Conservation (phyloP, 2,888 invertebrate species). For the Antheraea assamensis region DNA sequence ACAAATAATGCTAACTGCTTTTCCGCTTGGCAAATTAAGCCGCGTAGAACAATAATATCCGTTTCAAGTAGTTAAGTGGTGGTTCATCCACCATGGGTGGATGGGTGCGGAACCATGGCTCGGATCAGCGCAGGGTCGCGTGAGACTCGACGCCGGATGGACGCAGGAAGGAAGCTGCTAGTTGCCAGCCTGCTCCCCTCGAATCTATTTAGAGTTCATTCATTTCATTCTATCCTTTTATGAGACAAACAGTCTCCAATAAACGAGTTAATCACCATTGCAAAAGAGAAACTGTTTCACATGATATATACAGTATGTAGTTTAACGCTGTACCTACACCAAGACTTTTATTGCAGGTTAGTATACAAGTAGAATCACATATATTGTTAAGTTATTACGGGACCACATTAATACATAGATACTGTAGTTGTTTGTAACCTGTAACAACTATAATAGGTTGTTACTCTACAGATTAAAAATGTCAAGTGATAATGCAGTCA, state of each 20-base stretch:
- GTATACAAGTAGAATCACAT: not conserved
- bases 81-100: constrained; percentile 45
- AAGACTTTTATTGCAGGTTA: not conserved
- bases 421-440: not conserved
- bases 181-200: constrained; percentile 77
- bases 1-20: not conserved
- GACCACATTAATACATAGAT: not conserved
- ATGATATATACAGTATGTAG: not conserved
- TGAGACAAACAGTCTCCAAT: constrained; percentile 41
- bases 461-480: not conserved
- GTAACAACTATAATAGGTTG: not conserved
- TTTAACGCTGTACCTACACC: not conserved
- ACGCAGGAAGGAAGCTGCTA: constrained; percentile 81
- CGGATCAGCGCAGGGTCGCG: constrained; percentile 59
- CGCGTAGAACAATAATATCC: constrained; percentile 16
- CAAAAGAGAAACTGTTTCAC: not conserved
- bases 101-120: constrained; percentile 34
- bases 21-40: not conserved
- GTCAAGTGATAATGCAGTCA: not conserved
- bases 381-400: not conserved
- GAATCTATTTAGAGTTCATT: constrained; percentile 77
- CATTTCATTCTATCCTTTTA: constrained; percentile 65
- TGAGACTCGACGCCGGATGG: constrained; percentile 78
- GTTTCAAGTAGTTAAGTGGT: constrained; percentile 33
- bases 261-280: constrained; percentile 20